phyloP scores from a whole-genome alignment of 1,140 invertebrate genomes.

The Liolophura sinensis region DNA sequence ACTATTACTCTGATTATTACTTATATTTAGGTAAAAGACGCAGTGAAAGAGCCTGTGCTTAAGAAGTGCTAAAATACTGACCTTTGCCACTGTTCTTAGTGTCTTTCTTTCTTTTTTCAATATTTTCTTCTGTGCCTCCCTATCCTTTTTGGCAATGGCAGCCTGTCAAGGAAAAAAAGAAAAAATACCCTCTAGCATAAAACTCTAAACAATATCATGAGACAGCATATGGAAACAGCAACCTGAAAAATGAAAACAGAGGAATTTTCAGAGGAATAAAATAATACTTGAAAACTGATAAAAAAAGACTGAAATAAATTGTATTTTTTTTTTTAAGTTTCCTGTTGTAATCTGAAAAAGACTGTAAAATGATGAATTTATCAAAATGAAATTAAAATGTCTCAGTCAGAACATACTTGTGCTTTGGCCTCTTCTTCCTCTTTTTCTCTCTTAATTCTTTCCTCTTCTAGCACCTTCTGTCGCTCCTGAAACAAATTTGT shows the following conservation, averaged over 20 bases:
- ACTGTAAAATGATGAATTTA: too few relatives aligned
- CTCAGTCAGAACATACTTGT: slow-evolving; percentile 59
- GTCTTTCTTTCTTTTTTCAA: slow-evolving; percentile 73
- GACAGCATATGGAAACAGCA: too few relatives aligned
- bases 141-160: slow-evolving; percentile 83
- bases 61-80: too few relatives aligned
- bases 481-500: slow-evolving; percentile 37
- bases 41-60: not conserved
- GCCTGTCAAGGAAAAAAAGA: slow-evolving; percentile 61
- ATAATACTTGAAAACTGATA: not conserved
- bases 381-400: not conserved
- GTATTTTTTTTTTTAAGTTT: too few relatives aligned
- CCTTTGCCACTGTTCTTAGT: slow-evolving; percentile 81
- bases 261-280: slow-evolving; percentile 1
- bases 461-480: slow-evolving; percentile 54
- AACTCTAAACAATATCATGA: too few relatives aligned
- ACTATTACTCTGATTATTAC: too few relatives aligned
- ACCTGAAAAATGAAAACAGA: too few relatives aligned
- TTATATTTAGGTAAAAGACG: too few relatives aligned
- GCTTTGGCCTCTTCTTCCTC: slow-evolving; percentile 82
- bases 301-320: not conserved
- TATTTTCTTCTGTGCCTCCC: slow-evolving; percentile 59
- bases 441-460: slow-evolving; percentile 71
- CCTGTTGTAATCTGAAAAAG: too few relatives aligned
- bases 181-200: too few relatives aligned